Evolutionary conservation across 2,797 vertebrate species (phyloP).

Genomic region (Enteromius fasciolatus): DNA sequence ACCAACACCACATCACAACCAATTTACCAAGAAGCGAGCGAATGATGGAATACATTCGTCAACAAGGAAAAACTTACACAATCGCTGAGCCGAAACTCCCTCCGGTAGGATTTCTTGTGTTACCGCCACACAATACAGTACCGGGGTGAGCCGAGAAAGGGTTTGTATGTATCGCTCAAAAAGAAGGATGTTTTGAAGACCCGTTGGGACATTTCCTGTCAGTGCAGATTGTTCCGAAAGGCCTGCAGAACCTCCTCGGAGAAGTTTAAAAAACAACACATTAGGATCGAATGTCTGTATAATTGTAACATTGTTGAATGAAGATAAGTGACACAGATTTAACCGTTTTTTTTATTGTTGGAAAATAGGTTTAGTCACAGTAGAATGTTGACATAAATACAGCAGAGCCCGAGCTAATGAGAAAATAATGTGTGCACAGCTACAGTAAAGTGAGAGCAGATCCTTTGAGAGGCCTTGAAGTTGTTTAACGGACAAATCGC

Average conservation of each 20-base stretch:
- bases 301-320: slow-evolving; percentile 22
- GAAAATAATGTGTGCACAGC: slow-evolving; percentile 24
- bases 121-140: slow-evolving; percentile 33
- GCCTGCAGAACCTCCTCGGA: slow-evolving; percentile 11
- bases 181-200: slow-evolving; percentile 30
- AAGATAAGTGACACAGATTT: slow-evolving; percentile 37
- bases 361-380: slow-evolving; percentile 39
- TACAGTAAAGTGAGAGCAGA: slow-evolving; percentile 26
- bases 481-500: slow-evolving; percentile 38
- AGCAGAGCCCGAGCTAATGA: slow-evolving; percentile 25
- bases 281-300: slow-evolving; percentile 26
- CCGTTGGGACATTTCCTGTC: slow-evolving; percentile 32
- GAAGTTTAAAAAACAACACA: slow-evolving; percentile 7
- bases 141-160: not conserved
- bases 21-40: slow-evolving; percentile 20
- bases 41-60: slow-evolving; percentile 35
- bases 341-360: slow-evolving; percentile 38
- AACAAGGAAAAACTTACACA: slow-evolving; percentile 40
- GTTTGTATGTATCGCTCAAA: slow-evolving; percentile 22
- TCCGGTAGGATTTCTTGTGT: slow-evolving; percentile 27
- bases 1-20: slow-evolving; percentile 33
- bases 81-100: not conserved
- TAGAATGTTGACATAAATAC: slow-evolving; percentile 37
- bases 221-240: slow-evolving; percentile 20
- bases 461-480: slow-evolving; percentile 13